A percentile compares a stretch with the other conserved stretches of the same genome.
Evolutionary conservation across 1,140 invertebrate genomes (phyloP).

Genomic region (Drosophila lowei): DNA sequence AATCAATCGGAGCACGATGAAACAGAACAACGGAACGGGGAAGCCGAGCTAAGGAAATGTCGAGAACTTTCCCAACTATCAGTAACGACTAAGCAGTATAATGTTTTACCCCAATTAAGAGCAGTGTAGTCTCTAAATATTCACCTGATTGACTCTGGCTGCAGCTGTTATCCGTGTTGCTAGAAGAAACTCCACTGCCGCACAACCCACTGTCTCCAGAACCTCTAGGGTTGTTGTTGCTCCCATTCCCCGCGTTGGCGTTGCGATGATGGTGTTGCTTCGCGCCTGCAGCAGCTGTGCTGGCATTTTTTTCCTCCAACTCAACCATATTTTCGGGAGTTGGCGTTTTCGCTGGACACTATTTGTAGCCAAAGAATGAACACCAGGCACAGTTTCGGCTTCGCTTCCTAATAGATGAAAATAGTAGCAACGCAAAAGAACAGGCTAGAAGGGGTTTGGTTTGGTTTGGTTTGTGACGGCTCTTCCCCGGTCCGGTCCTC

Average conservation of each 20-base stretch:
- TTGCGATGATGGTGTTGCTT: conserved; percentile 27
- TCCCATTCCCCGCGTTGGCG: conserved; percentile 34
- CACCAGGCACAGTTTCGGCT: neutral
- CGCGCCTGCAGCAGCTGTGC: conserved; percentile 53
- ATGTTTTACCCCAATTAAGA: no score
- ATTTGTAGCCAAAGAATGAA: no score
- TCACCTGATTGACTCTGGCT: conserved; percentile 78
- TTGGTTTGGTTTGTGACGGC: conserved; percentile 33
- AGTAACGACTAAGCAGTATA: no score
- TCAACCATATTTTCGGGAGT: conserved; percentile 67
- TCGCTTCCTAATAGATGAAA: conserved; percentile 1
- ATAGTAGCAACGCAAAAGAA: conserved; percentile 19
- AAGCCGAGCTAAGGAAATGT: no score
- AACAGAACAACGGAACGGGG: no score
- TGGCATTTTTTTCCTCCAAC: conserved; percentile 68
- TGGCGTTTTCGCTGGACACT: conserved; percentile 10
- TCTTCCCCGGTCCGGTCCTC: conserved; percentile 34
- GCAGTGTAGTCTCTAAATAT: conserved; percentile 21
- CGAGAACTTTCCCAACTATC: no score
- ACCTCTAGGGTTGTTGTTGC: conserved; percentile 49
- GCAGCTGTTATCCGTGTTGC: conserved; percentile 78
- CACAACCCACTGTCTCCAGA: conserved; percentile 69
- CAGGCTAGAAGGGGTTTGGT: conserved; percentile 41
- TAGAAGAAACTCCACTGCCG: conserved; percentile 68
- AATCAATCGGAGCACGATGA: no score